Conservation (phyloP, 1,140 invertebrate species). For the Tetramorium parvispinum region DNA sequence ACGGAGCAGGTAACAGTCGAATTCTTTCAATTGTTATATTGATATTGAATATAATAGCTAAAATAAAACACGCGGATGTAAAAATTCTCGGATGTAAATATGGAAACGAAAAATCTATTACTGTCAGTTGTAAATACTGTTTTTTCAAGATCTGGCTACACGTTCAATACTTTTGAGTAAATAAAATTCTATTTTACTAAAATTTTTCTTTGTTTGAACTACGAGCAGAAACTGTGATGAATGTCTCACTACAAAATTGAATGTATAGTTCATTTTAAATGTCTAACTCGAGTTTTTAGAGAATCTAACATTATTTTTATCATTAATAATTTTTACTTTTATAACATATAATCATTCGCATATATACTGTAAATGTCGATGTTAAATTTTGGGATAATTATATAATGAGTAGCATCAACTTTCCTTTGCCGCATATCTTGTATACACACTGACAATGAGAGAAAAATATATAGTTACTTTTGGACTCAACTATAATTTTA, state of each 20-base stretch:
- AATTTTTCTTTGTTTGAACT: conserved; percentile 3
- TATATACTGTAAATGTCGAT: neutral
- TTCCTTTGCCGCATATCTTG: neutral
- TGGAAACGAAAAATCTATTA: conserved; percentile 33
- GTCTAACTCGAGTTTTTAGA: neutral
- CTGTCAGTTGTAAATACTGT: conserved; percentile 25
- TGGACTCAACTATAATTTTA: no score
- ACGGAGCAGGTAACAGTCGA: neutral
- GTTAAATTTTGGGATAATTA: conserved; percentile 21
- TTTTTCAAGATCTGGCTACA: conserved; percentile 10
- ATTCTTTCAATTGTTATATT: conserved; percentile 45
- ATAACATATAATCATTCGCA: neutral
- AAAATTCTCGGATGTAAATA: conserved; percentile 4
- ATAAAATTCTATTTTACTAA: conserved; percentile 26
- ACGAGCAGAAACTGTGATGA: neutral
- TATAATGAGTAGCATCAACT: neutral
- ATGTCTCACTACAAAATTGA: neutral
- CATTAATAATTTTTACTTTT: neutral
- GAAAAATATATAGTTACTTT: no score
- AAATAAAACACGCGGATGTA: neutral
- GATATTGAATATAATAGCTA: conserved; percentile 39
- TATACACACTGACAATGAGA: no score
- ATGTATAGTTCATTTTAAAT: neutral
- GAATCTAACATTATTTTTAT: neutral
- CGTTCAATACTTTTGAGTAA: neutral